Percentiles rank a stretch among this genome's conserved stretches.
Conservation (phyloP, 2,888 invertebrate species). For the Sesamia inferens region DNA sequence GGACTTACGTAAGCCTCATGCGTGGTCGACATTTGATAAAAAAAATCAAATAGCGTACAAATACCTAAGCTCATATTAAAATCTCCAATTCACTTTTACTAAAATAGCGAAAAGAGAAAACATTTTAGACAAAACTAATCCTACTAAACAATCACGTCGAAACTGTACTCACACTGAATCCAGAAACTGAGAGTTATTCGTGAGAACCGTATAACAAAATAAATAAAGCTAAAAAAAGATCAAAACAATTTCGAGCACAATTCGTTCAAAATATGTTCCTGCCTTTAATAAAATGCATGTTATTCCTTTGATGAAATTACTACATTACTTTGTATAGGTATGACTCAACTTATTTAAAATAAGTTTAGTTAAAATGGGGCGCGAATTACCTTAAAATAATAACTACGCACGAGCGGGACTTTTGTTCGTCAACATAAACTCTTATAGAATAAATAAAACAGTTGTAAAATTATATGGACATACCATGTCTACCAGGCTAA, state of each 20-base stretch:
- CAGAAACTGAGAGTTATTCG: slow-evolving; percentile 34
- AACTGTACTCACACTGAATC: slow-evolving; percentile 29
- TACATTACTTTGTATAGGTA: slow-evolving; percentile 29
- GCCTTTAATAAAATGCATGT: slow-evolving; percentile 25
- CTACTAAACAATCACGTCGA: slow-evolving; percentile 35
- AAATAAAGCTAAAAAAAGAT: slow-evolving; percentile 46
- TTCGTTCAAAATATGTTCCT: slow-evolving; percentile 18
- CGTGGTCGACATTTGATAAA: too few species aligned
- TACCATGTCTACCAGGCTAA: slow-evolving; percentile 31
- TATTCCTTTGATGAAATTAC: slow-evolving; percentile 49
- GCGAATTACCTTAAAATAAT: slow-evolving; percentile 37
- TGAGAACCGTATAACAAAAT: slow-evolving; percentile 36
- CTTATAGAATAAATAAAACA: slow-evolving; percentile 53
- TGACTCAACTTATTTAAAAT: slow-evolving; percentile 39
- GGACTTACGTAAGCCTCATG: too few species aligned
- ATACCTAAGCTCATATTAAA: too few species aligned
- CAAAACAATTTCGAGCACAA: slow-evolving; percentile 35
- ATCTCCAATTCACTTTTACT: background rate
- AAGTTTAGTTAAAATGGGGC: slow-evolving; percentile 27
- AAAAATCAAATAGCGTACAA: too few species aligned
- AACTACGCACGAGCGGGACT: slow-evolving; percentile 34
- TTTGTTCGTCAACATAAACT: slow-evolving; percentile 42
- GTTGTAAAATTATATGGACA: slow-evolving; percentile 43
- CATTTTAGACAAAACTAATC: slow-evolving; percentile 27
- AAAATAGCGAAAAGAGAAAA: slow-evolving; percentile 21